These are phyloP conservation scores for Caenorhabditis becei DNA, from an alignment of 2,888 invertebrate species.

Conservation along the genomic window DNA sequence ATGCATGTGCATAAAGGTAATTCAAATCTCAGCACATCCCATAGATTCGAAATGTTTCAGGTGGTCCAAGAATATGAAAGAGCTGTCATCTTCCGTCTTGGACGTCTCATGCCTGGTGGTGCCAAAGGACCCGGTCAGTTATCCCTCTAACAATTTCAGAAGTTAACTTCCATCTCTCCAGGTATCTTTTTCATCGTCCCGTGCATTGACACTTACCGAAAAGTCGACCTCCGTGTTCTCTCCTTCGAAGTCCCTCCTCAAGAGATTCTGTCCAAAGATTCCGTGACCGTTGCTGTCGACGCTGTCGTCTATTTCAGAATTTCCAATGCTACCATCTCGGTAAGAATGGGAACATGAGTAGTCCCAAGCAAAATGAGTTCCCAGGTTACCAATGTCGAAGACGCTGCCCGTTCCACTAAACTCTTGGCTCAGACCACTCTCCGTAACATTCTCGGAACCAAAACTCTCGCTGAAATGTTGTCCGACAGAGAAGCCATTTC, in stretches of 20 bases:
- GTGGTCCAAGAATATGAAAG: slow-evolving; percentile 85
- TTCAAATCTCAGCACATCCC: neutral
- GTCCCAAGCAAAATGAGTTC: neutral
- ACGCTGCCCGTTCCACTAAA: slow-evolving; percentile 82
- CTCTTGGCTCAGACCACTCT: slow-evolving; percentile 83
- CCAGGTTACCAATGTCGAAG: slow-evolving; percentile 84
- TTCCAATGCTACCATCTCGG: slow-evolving; percentile 94
- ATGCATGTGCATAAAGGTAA: slow-evolving; percentile 81
- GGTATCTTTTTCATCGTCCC: slow-evolving; percentile 86
- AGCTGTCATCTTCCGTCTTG: slow-evolving; percentile 91
- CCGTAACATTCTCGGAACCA: slow-evolving; percentile 84
- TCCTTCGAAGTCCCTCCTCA: slow-evolving; percentile 98
- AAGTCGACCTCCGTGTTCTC: slow-evolving; percentile 94
- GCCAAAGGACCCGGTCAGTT: slow-evolving; percentile 85
- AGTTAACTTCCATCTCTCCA: slow-evolving; percentile 13
- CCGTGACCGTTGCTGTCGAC: slow-evolving; percentile 97
- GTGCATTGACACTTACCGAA: slow-evolving; percentile 84
- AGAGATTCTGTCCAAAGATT: slow-evolving; percentile 88
- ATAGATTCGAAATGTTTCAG: too few species aligned
- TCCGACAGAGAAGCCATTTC: slow-evolving; percentile 96
- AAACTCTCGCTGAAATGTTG: slow-evolving; percentile 95
- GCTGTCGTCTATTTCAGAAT: slow-evolving; percentile 87
- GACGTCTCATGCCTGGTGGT: slow-evolving; percentile 87
- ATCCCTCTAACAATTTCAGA: neutral
- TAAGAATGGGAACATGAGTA: slow-evolving; percentile 2